Conservation (phyloP, 53 echinoderm and acorn worm species). For the Luidia sarsii region DNA sequence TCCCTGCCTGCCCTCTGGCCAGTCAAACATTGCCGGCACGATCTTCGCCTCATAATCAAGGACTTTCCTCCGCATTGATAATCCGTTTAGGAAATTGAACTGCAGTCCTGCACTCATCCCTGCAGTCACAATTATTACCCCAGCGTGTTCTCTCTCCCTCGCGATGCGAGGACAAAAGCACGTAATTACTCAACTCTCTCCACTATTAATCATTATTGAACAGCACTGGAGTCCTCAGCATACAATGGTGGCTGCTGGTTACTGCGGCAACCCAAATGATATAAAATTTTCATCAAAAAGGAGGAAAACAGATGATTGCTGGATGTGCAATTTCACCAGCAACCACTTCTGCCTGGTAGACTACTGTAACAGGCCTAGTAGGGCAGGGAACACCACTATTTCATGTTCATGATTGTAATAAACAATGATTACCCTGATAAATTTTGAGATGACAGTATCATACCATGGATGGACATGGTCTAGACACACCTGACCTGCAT, state of each 20-base stretch:
- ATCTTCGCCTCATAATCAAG: conserved; percentile 60
- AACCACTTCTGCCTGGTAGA: too few species aligned
- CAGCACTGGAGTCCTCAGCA: conserved; percentile 54
- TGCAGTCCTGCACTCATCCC: conserved; percentile 59
- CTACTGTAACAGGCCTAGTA: too few species aligned
- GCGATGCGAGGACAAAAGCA: conserved; percentile 52
- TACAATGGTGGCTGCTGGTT: conserved; percentile 46
- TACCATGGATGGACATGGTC: too few species aligned
- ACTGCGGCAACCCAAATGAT: conserved; percentile 57
- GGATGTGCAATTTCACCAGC: too few species aligned
- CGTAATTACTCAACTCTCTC: conserved; percentile 62
- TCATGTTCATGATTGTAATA: too few species aligned
- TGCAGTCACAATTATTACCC: conserved; percentile 61
- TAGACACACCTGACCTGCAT: too few species aligned
- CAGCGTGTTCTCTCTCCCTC: conserved; percentile 6
- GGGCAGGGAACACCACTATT: too few species aligned
- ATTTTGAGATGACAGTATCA: too few species aligned
- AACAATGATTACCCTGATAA: too few species aligned
- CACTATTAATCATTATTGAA: conserved; percentile 60
- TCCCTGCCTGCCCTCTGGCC: conserved; percentile 16
- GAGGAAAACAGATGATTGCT: not conserved
- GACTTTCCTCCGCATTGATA: conserved; percentile 60
- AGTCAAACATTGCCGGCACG: conserved; percentile 62
- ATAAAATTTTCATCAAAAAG: conserved; percentile 36
- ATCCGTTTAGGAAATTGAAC: conserved; percentile 63